Evolutionary conservation across 2,888 invertebrate genomes (phyloP).

Genomic region (Caenorhabditis becei): DNA sequence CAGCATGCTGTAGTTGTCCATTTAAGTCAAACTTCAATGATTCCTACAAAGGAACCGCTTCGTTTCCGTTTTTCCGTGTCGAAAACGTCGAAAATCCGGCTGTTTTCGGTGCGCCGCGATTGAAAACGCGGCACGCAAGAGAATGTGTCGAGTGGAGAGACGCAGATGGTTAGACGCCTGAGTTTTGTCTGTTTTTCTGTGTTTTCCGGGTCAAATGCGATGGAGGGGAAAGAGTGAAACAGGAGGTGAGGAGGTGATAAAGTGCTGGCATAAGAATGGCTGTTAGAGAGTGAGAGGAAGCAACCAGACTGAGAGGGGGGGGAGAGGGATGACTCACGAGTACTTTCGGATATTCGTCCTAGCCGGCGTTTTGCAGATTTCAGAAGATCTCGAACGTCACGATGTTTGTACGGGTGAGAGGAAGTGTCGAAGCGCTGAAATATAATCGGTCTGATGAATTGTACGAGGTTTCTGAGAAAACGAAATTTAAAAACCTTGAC

Average conservation of each 20-base stretch:
- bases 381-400: conserved; percentile 37
- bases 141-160: neutral
- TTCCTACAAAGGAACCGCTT: neutral
- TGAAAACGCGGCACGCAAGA: neutral
- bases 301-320: too few species aligned
- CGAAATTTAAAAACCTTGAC: neutral
- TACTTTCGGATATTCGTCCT: neutral
- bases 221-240: neutral
- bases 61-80: neutral
- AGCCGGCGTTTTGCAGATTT: conserved; percentile 42
- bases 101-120: neutral
- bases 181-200: neutral
- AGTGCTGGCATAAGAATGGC: neutral
- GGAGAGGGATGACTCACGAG: neutral
- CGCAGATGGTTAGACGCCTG: neutral
- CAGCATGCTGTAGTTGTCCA: conserved; percentile 56
- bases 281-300: neutral
- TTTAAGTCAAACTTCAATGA: neutral
- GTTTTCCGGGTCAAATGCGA: neutral
- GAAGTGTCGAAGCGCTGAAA: conserved; percentile 38
- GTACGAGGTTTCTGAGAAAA: too few species aligned
- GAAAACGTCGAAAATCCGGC: neutral
- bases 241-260: neutral
- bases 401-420: conserved; percentile 20
- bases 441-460: neutral